These are phyloP conservation scores for Drosophila flavopinicola DNA, from an alignment of 2,888 invertebrate species.

Conservation along the genomic window DNA sequence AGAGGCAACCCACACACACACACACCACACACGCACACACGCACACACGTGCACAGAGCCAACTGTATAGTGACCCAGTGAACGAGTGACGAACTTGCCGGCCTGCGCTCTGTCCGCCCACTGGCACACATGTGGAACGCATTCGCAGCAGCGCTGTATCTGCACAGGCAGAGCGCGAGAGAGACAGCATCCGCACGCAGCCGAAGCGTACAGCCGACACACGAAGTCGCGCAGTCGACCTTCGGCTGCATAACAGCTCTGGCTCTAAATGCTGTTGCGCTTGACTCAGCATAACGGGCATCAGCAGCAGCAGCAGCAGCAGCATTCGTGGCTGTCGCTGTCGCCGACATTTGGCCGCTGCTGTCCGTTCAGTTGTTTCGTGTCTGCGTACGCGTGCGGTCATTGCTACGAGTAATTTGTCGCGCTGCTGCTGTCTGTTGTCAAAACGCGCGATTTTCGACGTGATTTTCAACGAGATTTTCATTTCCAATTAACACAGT, in stretches of 20 bases:
- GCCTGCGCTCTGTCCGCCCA: slow-evolving; percentile 3
- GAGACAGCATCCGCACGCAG: slow-evolving; percentile 52
- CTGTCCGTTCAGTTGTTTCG: slow-evolving; percentile 76
- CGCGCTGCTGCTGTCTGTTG: not conserved
- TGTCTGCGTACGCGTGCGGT: slow-evolving; percentile 80
- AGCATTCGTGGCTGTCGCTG: slow-evolving; percentile 21
- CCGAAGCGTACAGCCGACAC: slow-evolving; percentile 39
- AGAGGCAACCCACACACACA: slow-evolving; percentile 13
- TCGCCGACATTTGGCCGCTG: slow-evolving; percentile 57
- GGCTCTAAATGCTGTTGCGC: slow-evolving; percentile 63
- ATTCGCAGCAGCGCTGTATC: slow-evolving; percentile 56
- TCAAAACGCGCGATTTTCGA: slow-evolving; percentile 14
- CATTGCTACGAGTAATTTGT: slow-evolving; percentile 22
- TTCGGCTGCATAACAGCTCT: slow-evolving; percentile 50
- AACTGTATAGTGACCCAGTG: slow-evolving; percentile 79
- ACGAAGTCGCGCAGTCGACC: slow-evolving; percentile 16
- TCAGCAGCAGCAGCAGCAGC: slow-evolving; percentile 28
- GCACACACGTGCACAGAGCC: slow-evolving; percentile 1
- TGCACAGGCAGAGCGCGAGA: slow-evolving; percentile 39
- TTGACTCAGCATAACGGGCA: slow-evolving; percentile 23
- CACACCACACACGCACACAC: slow-evolving; percentile 7
- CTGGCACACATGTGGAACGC: slow-evolving; percentile 46
- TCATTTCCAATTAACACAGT: slow-evolving; percentile 50
- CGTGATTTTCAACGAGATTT: slow-evolving; percentile 43
- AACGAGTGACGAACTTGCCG: slow-evolving; percentile 64